Evolutionary conservation across 2,888 invertebrate species (phyloP).

Genomic region (Nephrocerus scutellatus): DNA sequence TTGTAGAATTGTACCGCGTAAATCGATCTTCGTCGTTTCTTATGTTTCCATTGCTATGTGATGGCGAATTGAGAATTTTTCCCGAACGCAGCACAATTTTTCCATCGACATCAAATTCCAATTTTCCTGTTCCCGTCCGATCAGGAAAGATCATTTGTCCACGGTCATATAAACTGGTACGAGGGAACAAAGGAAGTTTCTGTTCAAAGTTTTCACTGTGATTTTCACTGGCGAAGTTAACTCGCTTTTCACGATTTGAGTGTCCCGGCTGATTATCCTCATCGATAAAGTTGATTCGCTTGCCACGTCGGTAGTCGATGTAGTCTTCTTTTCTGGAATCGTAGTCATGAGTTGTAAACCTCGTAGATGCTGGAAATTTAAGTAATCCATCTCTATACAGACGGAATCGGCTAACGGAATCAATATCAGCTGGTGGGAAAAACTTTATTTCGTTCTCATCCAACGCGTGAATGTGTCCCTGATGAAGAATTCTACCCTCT

Average conservation of each 20-base stretch:
- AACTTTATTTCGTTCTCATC: constrained; percentile 17
- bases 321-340: constrained; percentile 16
- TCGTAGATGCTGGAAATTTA: too few species aligned
- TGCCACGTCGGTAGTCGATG: constrained; percentile 24
- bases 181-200: constrained; percentile 22
- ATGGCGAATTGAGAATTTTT: constrained; percentile 39
- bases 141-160: constrained; percentile 50
- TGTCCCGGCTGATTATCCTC: not conserved
- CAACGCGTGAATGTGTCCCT: constrained; percentile 26
- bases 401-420: constrained; percentile 10
- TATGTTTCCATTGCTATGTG: constrained; percentile 20
- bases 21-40: constrained; percentile 24
- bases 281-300: constrained; percentile 29
- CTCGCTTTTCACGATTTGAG: not conserved
- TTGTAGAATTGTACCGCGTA: constrained; percentile 28
- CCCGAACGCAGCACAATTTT: constrained; percentile 34
- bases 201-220: constrained; percentile 13
- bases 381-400: too few species aligned
- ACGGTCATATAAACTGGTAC: too few species aligned
- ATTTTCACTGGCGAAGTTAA: not conserved
- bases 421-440: constrained; percentile 2
- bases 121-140: constrained; percentile 51
- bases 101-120: constrained; percentile 46
- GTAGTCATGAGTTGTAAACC: constrained; percentile 23
- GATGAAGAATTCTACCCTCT: constrained; percentile 30